phyloP scores from a whole-genome alignment of 1,140 invertebrate species.

The Drosophila miranda region DNA sequence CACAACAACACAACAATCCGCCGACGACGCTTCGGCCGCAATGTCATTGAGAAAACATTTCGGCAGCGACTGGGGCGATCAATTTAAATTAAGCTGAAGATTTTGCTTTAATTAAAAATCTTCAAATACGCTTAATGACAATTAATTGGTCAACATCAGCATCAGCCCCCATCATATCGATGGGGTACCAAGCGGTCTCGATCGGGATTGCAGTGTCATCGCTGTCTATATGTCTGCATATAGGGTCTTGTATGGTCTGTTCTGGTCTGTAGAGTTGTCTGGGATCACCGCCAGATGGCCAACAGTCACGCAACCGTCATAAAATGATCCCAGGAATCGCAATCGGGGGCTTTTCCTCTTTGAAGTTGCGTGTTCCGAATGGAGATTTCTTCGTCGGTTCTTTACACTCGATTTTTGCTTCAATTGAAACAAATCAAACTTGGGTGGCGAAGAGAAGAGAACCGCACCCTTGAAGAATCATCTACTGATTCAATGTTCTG shows the following conservation, averaged over 20 bases:
- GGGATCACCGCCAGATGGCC: slow-evolving; percentile 56
- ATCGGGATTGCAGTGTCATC: slow-evolving; percentile 30
- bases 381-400: slow-evolving; percentile 33
- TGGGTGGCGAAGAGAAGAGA: slow-evolving; percentile 21
- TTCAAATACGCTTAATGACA: slow-evolving; percentile 80
- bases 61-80: slow-evolving; percentile 49
- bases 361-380: slow-evolving; percentile 47
- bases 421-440: slow-evolving; percentile 73
- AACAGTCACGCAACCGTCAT: slow-evolving; percentile 74
- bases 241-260: no score
- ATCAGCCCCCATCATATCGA: slow-evolving; percentile 43
- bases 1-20: background rate
- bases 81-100: slow-evolving; percentile 79
- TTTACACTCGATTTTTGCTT: slow-evolving; percentile 39
- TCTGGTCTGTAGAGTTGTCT: slow-evolving; percentile 4
- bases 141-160: slow-evolving; percentile 74
- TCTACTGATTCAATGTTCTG: no score
- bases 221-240: background rate
- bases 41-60: slow-evolving; percentile 58
- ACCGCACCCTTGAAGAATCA: slow-evolving; percentile 16
- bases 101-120: slow-evolving; percentile 80
- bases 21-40: slow-evolving; percentile 24
- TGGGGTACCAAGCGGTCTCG: slow-evolving; percentile 25
- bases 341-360: slow-evolving; percentile 44
- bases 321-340: slow-evolving; percentile 23